Percentiles rank a stretch among this genome's conserved stretches.
Conservation (phyloP, 2,797 vertebrate genomes). For the Macroramphosus scolopax region DNA sequence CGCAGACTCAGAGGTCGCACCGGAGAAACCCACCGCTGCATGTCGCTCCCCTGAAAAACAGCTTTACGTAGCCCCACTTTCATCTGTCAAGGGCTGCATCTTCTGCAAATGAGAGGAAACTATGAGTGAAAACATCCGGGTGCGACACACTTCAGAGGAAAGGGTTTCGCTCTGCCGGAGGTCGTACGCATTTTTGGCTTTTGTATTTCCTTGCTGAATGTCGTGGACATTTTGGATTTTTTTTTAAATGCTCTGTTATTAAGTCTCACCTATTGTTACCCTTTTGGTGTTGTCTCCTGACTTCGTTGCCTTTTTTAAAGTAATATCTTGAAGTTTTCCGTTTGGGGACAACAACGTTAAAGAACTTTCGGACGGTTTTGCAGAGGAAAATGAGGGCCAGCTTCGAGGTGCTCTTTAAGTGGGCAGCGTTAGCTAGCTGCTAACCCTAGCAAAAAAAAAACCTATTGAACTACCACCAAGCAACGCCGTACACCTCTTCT, state of each 20-base stretch:
- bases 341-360: slow-evolving; percentile 27
- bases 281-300: background rate
- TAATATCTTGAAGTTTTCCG: slow-evolving; percentile 7
- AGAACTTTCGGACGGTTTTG: slow-evolving; percentile 51
- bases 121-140: slow-evolving; percentile 65
- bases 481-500: slow-evolving; percentile 1
- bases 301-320: background rate
- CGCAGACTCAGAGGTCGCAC: slow-evolving; percentile 48
- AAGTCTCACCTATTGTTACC: slow-evolving; percentile 10
- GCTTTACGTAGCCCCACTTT: slow-evolving; percentile 23
- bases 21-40: slow-evolving; percentile 22
- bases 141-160: slow-evolving; percentile 54
- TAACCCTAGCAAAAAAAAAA: slow-evolving; percentile 49
- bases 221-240: slow-evolving; percentile 78
- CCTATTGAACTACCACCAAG: slow-evolving; percentile 13
- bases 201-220: slow-evolving; percentile 74
- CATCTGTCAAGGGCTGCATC: slow-evolving; percentile 10
- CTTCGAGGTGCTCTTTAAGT: slow-evolving; percentile 49
- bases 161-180: slow-evolving; percentile 46
- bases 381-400: slow-evolving; percentile 56
- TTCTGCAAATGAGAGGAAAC: slow-evolving; percentile 19
- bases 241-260: slow-evolving; percentile 42
- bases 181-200: slow-evolving; percentile 65
- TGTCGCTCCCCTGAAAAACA: slow-evolving; percentile 4
- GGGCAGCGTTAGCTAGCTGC: slow-evolving; percentile 50